phyloP scores from a whole-genome alignment of 2,888 invertebrate species.

The Drosophila multiciliata region DNA sequence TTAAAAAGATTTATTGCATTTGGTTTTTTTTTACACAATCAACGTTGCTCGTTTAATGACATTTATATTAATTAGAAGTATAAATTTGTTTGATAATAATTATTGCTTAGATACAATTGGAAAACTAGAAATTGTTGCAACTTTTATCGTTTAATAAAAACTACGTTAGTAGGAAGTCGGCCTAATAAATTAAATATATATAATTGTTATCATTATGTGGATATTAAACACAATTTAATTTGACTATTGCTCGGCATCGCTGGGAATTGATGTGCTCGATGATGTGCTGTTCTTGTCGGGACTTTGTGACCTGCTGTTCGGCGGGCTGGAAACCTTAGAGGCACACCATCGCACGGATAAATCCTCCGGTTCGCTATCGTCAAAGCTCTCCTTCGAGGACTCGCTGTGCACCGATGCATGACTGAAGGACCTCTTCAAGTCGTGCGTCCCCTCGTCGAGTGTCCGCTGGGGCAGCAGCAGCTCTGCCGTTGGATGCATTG shows the following conservation, averaged over 20 bases:
- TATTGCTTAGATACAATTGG: conserved; percentile 49
- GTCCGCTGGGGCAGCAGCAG: not conserved
- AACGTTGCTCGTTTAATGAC: conserved; percentile 42
- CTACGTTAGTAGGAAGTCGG: conserved; percentile 25
- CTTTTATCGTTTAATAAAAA: conserved; percentile 18
- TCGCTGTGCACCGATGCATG: conserved; percentile 69
- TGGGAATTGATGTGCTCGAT: conserved; percentile 54
- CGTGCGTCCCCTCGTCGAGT: conserved; percentile 23
- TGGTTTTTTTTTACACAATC: conserved; percentile 58
- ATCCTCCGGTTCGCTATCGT: conserved; percentile 84
- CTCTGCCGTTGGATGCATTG: conserved; percentile 62
- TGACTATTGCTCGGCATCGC: conserved; percentile 72
- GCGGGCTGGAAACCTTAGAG: conserved; percentile 68
- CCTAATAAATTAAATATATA: conserved; percentile 11
- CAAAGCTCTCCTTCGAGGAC: conserved; percentile 76
- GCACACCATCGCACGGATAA: conserved; percentile 79
- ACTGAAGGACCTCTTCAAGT: conserved; percentile 85
- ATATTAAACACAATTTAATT: conserved; percentile 41
- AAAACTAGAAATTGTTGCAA: conserved; percentile 20
- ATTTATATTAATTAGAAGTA: conserved; percentile 38
- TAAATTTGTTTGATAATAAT: conserved; percentile 17
- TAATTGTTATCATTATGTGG: conserved; percentile 19
- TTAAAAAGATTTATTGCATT: conserved; percentile 53
- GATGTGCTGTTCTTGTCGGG: conserved; percentile 65
- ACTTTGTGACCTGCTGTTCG: conserved; percentile 75